These are phyloP conservation scores for Agriopis aurantiaria DNA, from an alignment of 2,888 invertebrate genomes.

Conservation along the genomic window DNA sequence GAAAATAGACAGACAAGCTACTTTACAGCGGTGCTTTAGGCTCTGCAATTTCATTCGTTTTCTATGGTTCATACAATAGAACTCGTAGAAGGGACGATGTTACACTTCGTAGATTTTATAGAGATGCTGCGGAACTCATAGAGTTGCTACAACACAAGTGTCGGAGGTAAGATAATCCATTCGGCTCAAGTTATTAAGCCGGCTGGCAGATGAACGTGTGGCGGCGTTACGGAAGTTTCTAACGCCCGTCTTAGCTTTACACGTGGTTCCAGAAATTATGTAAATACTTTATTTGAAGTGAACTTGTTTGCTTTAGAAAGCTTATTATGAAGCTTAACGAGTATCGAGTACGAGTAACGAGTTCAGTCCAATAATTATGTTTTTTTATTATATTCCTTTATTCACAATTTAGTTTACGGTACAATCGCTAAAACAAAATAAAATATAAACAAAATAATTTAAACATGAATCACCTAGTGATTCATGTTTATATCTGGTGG, in stretches of 20 bases:
- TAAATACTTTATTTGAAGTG: conserved; percentile 4
- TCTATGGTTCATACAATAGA: neutral
- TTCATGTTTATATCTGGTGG: too few relatives aligned
- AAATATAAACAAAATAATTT: too few relatives aligned
- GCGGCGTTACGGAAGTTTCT: conserved; percentile 9
- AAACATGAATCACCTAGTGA: too few relatives aligned
- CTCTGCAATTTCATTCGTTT: neutral
- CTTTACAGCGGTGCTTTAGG: neutral
- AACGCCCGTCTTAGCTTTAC: conserved; percentile 10
- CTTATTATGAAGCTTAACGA: conserved; percentile 1
- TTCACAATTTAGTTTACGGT: too few relatives aligned
- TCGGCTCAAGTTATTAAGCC: conserved; percentile 8
- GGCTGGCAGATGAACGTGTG: conserved; percentile 1
- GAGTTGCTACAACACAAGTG: neutral
- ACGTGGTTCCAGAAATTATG: conserved; percentile 7
- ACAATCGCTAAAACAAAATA: too few relatives aligned
- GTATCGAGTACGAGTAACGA: too few relatives aligned
- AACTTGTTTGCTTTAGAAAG: conserved; percentile 4
- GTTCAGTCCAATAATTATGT: neutral
- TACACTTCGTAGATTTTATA: neutral
- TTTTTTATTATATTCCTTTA: too few relatives aligned
- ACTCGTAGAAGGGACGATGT: conserved; percentile 15
- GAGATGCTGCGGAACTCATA: neutral
- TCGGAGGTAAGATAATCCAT: neutral
- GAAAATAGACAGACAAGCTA: too few relatives aligned